These are phyloP conservation scores for Sorex fumeus DNA, from an alignment of 2,113 vertebrate genomes.

Conservation along the genomic window DNA sequence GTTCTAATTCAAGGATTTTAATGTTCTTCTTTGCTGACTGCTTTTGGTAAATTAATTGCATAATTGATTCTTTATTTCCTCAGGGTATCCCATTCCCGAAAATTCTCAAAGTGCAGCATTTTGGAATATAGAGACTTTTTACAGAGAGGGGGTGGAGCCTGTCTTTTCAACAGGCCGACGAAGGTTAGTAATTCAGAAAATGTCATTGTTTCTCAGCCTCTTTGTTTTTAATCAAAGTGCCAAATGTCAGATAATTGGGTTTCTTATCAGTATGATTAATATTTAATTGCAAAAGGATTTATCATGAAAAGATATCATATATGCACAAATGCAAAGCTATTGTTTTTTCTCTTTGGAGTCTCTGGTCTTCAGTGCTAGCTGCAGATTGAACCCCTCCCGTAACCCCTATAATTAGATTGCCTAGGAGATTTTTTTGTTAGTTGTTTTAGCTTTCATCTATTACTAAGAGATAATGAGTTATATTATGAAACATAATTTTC, in stretches of 20 bases:
- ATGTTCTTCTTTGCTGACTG: conserved; percentile 67
- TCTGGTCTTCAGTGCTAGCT: neutral
- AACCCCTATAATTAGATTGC: neutral
- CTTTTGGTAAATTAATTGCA: conserved; percentile 69
- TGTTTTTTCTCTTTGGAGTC: neutral
- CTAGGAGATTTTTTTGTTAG: neutral
- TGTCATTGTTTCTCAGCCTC: conserved; percentile 21
- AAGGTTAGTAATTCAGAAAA: conserved; percentile 90
- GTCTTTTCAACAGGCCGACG: conserved; percentile 97
- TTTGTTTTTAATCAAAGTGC: no score
- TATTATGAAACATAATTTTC: conserved; percentile 4
- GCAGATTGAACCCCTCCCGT: fast-evolving
- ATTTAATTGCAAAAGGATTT: neutral
- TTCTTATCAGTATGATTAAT: conserved; percentile 10
- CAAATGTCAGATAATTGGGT: neutral
- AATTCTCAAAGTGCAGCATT: conserved; percentile 98
- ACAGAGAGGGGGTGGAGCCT: conserved; percentile 95
- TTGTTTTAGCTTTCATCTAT: conserved; percentile 20
- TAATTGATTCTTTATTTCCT: conserved; percentile 77
- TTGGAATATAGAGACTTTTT: conserved; percentile 97
- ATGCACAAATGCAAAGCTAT: conserved; percentile 6
- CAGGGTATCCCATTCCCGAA: conserved; percentile 95
- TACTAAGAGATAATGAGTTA: conserved; percentile 3
- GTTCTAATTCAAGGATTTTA: conserved; percentile 33
- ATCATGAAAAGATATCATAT: neutral